phyloP scores from a whole-genome alignment of 1,140 invertebrate species.

The Drosophila bipectinata region DNA sequence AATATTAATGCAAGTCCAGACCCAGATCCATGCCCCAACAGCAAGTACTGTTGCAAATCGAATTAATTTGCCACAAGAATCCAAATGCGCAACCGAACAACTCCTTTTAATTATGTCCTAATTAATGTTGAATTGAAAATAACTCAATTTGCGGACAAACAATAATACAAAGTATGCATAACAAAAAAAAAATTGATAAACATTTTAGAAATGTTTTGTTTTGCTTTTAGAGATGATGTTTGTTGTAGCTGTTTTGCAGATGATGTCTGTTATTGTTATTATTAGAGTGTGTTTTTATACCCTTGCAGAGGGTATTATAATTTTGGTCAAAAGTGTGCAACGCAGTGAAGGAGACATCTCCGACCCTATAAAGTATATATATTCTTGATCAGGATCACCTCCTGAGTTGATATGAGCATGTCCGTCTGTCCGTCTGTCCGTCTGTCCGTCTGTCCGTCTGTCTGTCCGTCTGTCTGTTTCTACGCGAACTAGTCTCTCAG shows the following conservation, averaged over 20 bases:
- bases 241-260: not conserved
- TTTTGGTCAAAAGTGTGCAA: no score
- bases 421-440: no score
- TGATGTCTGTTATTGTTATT: conserved; percentile 17
- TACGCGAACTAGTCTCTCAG: no score
- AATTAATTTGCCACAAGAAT: not conserved
- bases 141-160: not conserved
- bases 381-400: no score
- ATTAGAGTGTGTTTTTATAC: conserved; percentile 17
- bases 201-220: conserved; percentile 15
- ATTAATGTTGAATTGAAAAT: conserved; percentile 9
- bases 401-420: no score
- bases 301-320: no score
- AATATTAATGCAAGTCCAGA: not conserved
- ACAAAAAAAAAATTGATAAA: not conserved
- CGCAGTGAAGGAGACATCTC: no score
- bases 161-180: not conserved
- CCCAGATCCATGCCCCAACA: not conserved
- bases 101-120: conserved; percentile 21
- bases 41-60: not conserved
- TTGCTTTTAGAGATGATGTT: not conserved
- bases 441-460: no score
- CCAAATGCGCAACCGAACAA: not conserved
- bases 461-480: no score
- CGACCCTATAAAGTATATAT: no score